These are phyloP conservation scores for Sylvietta virens DNA, from an alignment of 2,113 vertebrate species.

Conservation along the genomic window DNA sequence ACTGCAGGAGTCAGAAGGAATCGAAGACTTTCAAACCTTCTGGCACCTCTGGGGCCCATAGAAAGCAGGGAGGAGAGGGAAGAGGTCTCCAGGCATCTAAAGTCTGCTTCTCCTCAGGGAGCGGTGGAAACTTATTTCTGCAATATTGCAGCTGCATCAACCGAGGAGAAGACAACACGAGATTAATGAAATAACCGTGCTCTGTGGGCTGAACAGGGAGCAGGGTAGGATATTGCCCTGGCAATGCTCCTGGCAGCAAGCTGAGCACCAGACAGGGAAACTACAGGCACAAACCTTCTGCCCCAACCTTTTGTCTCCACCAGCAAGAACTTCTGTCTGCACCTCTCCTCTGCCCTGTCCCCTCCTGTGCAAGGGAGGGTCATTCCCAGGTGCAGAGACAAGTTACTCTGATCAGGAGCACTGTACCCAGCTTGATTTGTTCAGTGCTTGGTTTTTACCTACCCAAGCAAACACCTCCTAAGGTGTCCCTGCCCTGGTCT, in stretches of 20 bases:
- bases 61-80: not conserved
- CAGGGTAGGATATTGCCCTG: not conserved
- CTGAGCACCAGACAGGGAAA: not conserved
- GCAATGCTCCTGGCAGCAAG: not conserved
- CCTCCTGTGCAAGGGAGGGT: not conserved
- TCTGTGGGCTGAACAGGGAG: not conserved
- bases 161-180: not conserved
- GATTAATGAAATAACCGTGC: not conserved
- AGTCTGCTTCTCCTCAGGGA: not conserved
- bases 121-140: not conserved
- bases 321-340: not conserved
- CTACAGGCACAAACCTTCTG: not conserved
- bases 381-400: not conserved
- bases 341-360: not conserved
- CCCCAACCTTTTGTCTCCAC: not conserved
- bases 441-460: not conserved
- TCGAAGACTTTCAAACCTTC: not conserved
- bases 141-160: conserved; percentile 14
- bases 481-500: not conserved
- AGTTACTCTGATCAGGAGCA: not conserved
- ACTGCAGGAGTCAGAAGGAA: conserved; percentile 4
- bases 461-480: not conserved
- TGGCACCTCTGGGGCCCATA: not conserved
- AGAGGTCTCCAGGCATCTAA: not conserved
- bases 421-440: not conserved